Evolutionary conservation across 2,797 vertebrate species (phyloP), one percentile per base, ranked within the genome.

Genomic region (Hirundo rustica): DNA sequence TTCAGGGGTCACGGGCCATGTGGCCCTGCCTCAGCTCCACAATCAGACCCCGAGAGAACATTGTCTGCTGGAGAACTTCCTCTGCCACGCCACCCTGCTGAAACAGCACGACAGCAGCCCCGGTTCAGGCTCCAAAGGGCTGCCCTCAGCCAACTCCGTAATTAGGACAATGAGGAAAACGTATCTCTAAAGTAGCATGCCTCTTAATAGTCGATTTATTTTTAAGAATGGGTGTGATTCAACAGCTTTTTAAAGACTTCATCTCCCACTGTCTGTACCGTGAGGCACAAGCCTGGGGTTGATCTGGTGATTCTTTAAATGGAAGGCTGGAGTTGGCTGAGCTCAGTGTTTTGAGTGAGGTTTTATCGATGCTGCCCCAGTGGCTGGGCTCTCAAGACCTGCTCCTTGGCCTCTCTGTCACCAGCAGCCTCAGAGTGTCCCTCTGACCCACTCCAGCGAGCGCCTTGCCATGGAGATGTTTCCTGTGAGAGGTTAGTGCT

Each of bases 21-120:
- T 91, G 95, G 95, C 87, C 82, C 95, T 95, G 87, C 91, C 95
- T 85, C 38, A 92, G 92, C 93, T 83, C 88, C 50, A 92, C 95
- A 92, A 60, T 89, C 95, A 93, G 82, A 48, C 15, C 82, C 89
- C 3, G 54, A 84, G 85, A 94, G 94, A 91, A 84, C 89, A 88
- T 88, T 96, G 93, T 88, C 93, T 95, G 92, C 95, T 91, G 82
- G 87, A 88, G 89, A 61, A 91, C 85, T 91, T 96, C 95, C 95
- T 88, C 73, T 88, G 93, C 75, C 96, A 87, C 89, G 14, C 93
- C 95, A 94, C 79, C 90, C 96, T 86, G 85, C 83, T 95, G 93
- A 65, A 94, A 32, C 92, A 94, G 96, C 96, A 81, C 15, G 40
- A 55, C 92, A 87, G 91, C 86, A 89, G 74, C 72, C 38, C 7